A percentile compares a stretch with the other conserved stretches of the same genome.
phyloP scores from a whole-genome alignment of 2,888 invertebrate species.

The Hypomecis punctinalis region DNA sequence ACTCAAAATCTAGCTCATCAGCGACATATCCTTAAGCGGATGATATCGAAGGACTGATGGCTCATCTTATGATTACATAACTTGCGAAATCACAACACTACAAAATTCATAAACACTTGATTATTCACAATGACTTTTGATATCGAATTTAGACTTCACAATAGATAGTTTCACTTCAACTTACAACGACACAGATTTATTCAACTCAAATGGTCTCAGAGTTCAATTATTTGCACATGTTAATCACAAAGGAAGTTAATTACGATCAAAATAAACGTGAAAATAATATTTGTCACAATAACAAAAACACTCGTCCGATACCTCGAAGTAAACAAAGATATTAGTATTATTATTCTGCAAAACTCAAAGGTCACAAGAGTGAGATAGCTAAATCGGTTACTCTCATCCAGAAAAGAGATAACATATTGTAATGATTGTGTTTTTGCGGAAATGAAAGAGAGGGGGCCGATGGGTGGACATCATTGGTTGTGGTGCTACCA shows the following conservation, averaged over 20 bases:
- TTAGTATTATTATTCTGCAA: constrained; percentile 78
- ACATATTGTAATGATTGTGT: background rate
- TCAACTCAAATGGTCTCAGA: constrained; percentile 21
- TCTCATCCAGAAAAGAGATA: constrained; percentile 55
- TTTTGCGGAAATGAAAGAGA: constrained; percentile 53
- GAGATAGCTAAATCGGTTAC: constrained; percentile 48
- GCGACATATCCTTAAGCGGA: constrained; percentile 2
- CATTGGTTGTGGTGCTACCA: constrained; percentile 11
- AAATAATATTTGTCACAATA: constrained; percentile 63
- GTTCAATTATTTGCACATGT: constrained; percentile 24
- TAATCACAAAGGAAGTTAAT: constrained; percentile 33
- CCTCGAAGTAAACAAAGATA: constrained; percentile 82
- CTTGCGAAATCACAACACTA: constrained; percentile 64
- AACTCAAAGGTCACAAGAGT: constrained; percentile 78
- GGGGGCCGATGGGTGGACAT: constrained; percentile 22
- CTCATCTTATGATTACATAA: constrained; percentile 76
- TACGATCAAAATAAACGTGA: constrained; percentile 37
- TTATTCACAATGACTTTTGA: constrained; percentile 81
- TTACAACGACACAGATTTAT: constrained; percentile 9
- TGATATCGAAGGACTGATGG: constrained; percentile 39
- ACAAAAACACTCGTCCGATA: constrained; percentile 77
- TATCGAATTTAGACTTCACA: constrained; percentile 50
- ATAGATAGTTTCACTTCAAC: constrained; percentile 22
- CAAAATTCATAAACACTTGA: constrained; percentile 64
- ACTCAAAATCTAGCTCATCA: constrained; percentile 37